Conservation (phyloP, 53 echinoderm and acorn worm species). For the Crossaster papposus region DNA sequence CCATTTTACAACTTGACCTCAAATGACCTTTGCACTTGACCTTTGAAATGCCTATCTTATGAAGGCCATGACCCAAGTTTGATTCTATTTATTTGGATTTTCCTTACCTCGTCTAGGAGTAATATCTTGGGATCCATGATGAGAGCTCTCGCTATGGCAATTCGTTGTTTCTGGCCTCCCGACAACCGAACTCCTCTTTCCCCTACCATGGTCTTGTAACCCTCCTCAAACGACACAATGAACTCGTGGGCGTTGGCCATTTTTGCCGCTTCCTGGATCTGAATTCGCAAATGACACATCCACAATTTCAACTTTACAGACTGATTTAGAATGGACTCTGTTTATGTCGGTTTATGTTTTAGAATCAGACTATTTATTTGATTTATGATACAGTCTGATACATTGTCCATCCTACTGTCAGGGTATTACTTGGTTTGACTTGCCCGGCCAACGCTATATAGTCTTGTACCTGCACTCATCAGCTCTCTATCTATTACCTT, state of each 20-base stretch:
- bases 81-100: too few species aligned
- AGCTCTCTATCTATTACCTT: too few species aligned
- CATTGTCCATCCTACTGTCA: too few species aligned
- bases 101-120: slow-evolving; percentile 89
- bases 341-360: too few species aligned
- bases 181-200: slow-evolving; percentile 90
- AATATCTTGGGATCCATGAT: slow-evolving; percentile 88
- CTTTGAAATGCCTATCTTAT: too few species aligned
- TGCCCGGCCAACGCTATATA: neutral
- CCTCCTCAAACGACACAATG: slow-evolving; percentile 87
- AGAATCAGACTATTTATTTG: too few species aligned
- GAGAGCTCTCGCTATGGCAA: slow-evolving; percentile 94
- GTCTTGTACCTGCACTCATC: neutral
- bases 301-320: neutral
- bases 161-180: slow-evolving; percentile 95
- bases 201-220: slow-evolving; percentile 87
- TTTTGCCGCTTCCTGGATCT: slow-evolving; percentile 85
- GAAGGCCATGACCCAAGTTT: too few species aligned
- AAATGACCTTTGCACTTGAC: too few species aligned
- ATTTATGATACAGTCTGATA: too few species aligned
- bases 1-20: too few species aligned
- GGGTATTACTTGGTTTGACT: too few species aligned
- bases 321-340: too few species aligned
- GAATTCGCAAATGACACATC: neutral
- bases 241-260: slow-evolving; percentile 98